Evolutionary conservation across 2,888 invertebrate species (phyloP).

Genomic region (Machimus atricapillus): DNA sequence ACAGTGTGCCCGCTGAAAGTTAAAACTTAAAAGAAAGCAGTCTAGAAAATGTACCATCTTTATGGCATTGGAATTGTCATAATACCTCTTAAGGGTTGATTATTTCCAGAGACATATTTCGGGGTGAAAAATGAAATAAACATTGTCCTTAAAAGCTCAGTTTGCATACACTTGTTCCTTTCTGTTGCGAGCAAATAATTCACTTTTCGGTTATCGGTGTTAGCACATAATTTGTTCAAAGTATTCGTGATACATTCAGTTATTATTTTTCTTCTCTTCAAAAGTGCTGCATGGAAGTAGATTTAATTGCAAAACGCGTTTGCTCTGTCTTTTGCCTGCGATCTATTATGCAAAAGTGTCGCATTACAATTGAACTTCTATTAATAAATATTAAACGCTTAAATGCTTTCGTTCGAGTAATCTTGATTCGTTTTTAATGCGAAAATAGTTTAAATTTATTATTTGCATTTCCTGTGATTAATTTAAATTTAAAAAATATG

Average conservation of each 20-base stretch:
- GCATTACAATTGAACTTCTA: not conserved
- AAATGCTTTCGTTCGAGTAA: not conserved
- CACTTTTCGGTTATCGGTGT: not conserved
- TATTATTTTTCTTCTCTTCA: slow-evolving; percentile 52
- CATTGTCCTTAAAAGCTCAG: not conserved
- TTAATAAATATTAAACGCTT: not conserved
- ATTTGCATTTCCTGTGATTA: not conserved
- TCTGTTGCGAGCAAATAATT: not conserved
- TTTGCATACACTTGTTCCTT: not conserved
- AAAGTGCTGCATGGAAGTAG: not conserved
- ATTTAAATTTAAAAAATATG: not conserved
- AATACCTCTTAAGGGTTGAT: not conserved
- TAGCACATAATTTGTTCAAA: not conserved
- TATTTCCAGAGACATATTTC: not conserved
- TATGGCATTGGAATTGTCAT: too few species aligned
- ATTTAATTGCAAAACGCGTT: not conserved
- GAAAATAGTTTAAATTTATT: not conserved
- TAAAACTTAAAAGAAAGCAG: not conserved
- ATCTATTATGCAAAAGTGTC: not conserved
- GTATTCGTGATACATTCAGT: not conserved
- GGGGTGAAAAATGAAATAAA: not conserved
- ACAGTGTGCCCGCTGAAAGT: too few species aligned
- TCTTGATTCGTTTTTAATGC: not conserved
- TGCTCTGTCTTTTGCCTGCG: not conserved
- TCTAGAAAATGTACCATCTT: not conserved